Conservation (phyloP, 2,888 invertebrate species). For the Hyalella azteca region DNA sequence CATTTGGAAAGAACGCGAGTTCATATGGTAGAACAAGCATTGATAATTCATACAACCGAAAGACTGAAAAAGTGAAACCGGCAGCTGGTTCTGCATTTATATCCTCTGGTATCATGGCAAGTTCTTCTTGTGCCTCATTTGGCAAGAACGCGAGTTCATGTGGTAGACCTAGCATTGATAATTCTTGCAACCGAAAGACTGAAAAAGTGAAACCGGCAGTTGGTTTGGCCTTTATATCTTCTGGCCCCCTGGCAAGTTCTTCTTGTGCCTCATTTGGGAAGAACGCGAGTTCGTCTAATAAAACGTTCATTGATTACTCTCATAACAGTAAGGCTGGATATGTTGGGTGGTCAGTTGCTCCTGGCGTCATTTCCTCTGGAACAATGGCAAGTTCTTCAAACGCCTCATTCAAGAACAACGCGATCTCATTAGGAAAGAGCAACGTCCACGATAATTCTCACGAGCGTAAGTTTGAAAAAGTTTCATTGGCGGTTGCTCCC, state of each 20-base stretch:
- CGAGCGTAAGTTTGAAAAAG: neutral
- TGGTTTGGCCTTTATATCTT: neutral
- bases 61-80: neutral
- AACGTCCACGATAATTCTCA: neutral
- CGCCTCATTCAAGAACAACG: too few species aligned
- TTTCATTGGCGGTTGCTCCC: neutral
- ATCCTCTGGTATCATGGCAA: neutral
- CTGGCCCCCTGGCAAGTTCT: neutral
- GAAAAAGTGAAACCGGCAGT: neutral
- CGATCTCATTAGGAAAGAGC: too few species aligned
- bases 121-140: too few species aligned
- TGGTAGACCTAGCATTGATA: neutral
- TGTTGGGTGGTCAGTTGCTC: neutral
- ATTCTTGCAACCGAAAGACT: neutral
- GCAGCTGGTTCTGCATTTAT: neutral
- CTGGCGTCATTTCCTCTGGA: neutral
- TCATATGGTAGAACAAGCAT: neutral
- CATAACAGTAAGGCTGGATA: neutral
- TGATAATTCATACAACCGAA: neutral
- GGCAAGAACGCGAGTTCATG: too few species aligned
- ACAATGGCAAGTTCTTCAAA: neutral
- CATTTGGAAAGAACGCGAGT: too few species aligned
- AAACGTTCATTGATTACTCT: neutral
- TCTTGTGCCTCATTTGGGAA: too few species aligned
- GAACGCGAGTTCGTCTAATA: too few species aligned